Evolutionary conservation across 2,888 invertebrate genomes (phyloP).

Genomic region (Tethea ocularis): DNA sequence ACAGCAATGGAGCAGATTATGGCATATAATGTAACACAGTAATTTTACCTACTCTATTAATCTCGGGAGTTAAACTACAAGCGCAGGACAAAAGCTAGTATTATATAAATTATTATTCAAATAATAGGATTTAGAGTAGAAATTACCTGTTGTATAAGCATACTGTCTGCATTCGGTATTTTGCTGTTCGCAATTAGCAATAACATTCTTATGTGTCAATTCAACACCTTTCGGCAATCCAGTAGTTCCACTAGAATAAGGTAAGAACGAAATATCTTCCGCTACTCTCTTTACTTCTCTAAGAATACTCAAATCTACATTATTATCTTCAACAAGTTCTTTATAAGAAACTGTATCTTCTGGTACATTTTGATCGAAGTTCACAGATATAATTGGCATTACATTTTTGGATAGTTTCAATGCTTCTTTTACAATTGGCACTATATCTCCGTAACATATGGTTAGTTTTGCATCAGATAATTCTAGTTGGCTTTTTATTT

Average conservation of each 20-base stretch:
- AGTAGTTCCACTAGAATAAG: constrained; percentile 94
- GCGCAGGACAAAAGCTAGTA: too few species aligned
- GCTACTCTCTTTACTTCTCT: constrained; percentile 60
- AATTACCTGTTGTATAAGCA: constrained; percentile 56
- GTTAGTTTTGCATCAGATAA: constrained; percentile 84
- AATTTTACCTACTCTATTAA: too few species aligned
- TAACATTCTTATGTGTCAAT: constrained; percentile 83
- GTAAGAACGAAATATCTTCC: constrained; percentile 86
- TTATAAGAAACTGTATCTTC: constrained; percentile 83
- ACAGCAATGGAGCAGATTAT: too few species aligned
- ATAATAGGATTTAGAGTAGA: too few species aligned
- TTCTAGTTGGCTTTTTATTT: constrained; percentile 85
- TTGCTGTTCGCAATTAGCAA: constrained; percentile 74
- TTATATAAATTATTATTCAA: too few species aligned
- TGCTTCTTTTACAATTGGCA: constrained; percentile 71
- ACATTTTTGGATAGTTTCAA: constrained; percentile 65
- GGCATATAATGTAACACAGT: too few species aligned
- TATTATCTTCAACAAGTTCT: constrained; percentile 78
- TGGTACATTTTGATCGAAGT: constrained; percentile 56
- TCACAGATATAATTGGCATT: constrained; percentile 78
- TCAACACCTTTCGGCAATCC: constrained; percentile 91
- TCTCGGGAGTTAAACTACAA: neutral
- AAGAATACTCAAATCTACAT: constrained; percentile 75
- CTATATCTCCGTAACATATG: constrained; percentile 83
- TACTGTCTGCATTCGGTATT: constrained; percentile 50